Conservation (phyloP, 1,140 invertebrate genomes). For the Dreissena polymorpha region DNA sequence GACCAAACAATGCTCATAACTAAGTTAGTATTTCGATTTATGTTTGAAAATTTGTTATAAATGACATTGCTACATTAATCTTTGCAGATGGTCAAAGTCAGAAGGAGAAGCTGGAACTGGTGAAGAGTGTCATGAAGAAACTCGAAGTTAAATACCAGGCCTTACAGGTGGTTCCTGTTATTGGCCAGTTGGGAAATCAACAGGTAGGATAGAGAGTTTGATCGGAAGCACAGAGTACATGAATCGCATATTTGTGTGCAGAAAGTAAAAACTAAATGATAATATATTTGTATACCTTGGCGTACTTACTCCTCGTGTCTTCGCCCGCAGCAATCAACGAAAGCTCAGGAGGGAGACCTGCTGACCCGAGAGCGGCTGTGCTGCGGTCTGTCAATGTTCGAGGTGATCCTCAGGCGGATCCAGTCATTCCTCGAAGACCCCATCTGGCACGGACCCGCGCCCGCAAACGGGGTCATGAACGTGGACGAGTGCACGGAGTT, state of each 20-base stretch:
- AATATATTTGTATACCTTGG: too few species aligned
- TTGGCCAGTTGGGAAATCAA: slow-evolving; percentile 96
- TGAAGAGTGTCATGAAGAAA: slow-evolving; percentile 96
- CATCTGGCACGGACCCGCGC: slow-evolving; percentile 92
- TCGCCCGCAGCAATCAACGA: slow-evolving; percentile 72
- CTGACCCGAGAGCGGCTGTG: slow-evolving; percentile 97
- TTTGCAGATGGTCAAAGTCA: slow-evolving; percentile 69
- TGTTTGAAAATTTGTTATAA: background rate
- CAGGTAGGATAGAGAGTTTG: slow-evolving; percentile 85
- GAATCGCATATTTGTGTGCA: too few species aligned
- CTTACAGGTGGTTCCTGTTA: slow-evolving; percentile 96
- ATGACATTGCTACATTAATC: background rate
- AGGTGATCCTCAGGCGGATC: slow-evolving; percentile 93
- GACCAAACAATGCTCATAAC: too few species aligned
- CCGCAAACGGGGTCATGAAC: slow-evolving; percentile 96
- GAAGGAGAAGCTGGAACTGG: slow-evolving; percentile 93
- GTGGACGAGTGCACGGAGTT: slow-evolving; percentile 99
- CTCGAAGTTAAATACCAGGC: slow-evolving; percentile 92
- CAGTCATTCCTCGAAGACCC: slow-evolving; percentile 91
- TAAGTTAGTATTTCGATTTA: too few species aligned
- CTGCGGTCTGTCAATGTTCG: slow-evolving; percentile 98
- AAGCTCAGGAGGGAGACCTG: slow-evolving; percentile 91
- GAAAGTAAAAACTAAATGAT: too few species aligned
- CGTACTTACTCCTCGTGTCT: too few species aligned
- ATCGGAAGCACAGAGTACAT: too few species aligned